Evolutionary conservation across 2,797 vertebrate genomes (phyloP), one percentile per base, ranked within the genome.

Genomic region (Poecilia wingei): DNA sequence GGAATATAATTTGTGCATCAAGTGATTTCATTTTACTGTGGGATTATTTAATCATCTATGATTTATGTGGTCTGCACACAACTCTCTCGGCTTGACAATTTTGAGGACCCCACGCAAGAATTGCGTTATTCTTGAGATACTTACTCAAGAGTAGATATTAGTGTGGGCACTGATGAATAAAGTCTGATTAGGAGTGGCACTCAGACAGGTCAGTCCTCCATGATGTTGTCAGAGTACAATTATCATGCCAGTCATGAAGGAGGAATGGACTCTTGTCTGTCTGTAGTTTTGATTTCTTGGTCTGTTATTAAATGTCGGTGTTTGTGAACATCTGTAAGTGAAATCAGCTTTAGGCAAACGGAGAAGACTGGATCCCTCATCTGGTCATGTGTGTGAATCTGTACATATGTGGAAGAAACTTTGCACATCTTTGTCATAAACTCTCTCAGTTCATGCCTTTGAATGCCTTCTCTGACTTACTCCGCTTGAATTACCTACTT

Each of bases 151-250:
- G 6, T 22, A 76, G 6, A 28, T 41, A 57, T 84, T 72, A 68
- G 36, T 71, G 69, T 46, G 25, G 36, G 22, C 61, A 12, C 41
- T 79, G 28, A 76, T 36, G 81, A 73, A 66, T 16, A 16, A 74
- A 79, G 45, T 64, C 46, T 69, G 59, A 79, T 57, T n/a, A 69
- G 7, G 74, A 76, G 49, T 18, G 25, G 77, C 53, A 61, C 49
- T 33, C 66, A 28, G 36, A 47, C 20, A 74, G 31, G 84, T 86
- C 76, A 74, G 57, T 80, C 73, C 74, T 76, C 49, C 64, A 18
- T 72, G 28, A 55, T 70, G 69, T 57, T 74, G 70, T 81, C 74
- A 78, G 46, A 78, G 79, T 41, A 25, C 77, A 64, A 53, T 77
- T 79, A 46, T 43, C 20, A 69, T 53, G 49, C 28, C 72, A 75